A percentile compares a stretch with the other conserved stretches of the same genome.
Conservation (phyloP, 2,797 vertebrate genomes). For the Emys orbicularis region DNA sequence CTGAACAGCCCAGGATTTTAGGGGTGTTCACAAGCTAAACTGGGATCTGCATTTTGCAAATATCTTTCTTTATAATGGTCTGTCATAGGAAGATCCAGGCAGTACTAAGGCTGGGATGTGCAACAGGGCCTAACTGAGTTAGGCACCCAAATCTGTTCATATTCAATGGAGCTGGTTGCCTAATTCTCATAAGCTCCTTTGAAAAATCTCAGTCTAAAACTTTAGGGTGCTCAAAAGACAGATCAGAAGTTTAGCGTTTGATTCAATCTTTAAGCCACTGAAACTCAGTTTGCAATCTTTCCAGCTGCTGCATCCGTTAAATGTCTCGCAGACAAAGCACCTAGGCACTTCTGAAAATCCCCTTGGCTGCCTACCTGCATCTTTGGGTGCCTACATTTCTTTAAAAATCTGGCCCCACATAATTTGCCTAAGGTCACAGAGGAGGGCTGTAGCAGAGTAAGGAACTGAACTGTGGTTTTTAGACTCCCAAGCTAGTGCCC, state of each 20-base stretch:
- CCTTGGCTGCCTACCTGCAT: not conserved
- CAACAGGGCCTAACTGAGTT: not conserved
- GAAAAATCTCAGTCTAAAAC: not conserved
- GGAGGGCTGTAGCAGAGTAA: not conserved
- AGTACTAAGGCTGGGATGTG: not conserved
- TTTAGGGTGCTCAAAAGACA: not conserved
- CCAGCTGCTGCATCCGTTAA: not conserved
- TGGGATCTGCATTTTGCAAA: accelerated
- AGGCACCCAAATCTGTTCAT: not conserved
- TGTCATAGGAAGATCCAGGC: not conserved
- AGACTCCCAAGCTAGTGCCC: not conserved
- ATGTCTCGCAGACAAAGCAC: not conserved
- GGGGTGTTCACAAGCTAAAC: not conserved
- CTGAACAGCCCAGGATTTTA: not conserved
- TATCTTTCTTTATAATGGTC: not conserved
- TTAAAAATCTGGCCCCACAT: not conserved
- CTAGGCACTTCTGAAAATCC: not conserved
- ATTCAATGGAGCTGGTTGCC: not conserved
- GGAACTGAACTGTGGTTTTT: not conserved
- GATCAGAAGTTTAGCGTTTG: not conserved
- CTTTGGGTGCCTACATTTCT: not conserved
- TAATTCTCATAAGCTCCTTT: not conserved
- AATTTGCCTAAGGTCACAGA: not conserved
- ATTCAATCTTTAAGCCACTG: not conserved
- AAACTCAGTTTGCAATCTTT: not conserved